These are phyloP conservation scores for Podarcis siculus DNA, from an alignment of 2,797 vertebrate species.

Conservation along the genomic window DNA sequence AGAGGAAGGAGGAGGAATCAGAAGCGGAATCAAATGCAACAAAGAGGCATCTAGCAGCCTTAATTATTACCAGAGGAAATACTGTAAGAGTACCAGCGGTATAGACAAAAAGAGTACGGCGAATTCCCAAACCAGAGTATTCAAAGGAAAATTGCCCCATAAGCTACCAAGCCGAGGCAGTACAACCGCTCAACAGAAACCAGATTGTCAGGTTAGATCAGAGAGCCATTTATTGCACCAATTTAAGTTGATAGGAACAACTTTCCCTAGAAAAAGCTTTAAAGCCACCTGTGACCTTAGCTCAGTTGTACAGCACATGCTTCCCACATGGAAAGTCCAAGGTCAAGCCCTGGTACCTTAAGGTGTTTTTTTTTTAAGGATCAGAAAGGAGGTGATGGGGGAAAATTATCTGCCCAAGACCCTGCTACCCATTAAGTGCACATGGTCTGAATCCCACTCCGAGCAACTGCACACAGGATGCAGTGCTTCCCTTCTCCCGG, in stretches of 20 bases:
- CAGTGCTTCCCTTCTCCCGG: not conserved
- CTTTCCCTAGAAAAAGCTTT: not conserved
- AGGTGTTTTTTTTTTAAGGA: not conserved
- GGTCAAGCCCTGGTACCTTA: not conserved
- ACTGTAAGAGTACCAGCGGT: not conserved
- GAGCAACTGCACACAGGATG: not conserved
- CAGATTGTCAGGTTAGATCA: not conserved
- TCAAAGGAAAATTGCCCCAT: not conserved
- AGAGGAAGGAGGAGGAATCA: not conserved
- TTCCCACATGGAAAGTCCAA: too few species aligned
- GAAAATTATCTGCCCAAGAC: not conserved
- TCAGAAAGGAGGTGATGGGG: not conserved
- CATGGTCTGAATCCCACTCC: not conserved
- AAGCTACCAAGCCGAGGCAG: not conserved
- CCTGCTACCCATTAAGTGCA: not conserved
- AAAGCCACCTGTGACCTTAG: not conserved
- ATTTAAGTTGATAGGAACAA: not conserved
- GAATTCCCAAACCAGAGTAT: not conserved
- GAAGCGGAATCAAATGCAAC: not conserved
- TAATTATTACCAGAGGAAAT: not conserved
- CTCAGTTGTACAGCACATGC: not conserved
- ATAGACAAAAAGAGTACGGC: not conserved
- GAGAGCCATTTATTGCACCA: not conserved
- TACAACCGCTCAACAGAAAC: not conserved
- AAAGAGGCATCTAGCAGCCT: not conserved